These are phyloP conservation scores for Upupa epops DNA, from an alignment of 2,113 vertebrate genomes.

Conservation along the genomic window DNA sequence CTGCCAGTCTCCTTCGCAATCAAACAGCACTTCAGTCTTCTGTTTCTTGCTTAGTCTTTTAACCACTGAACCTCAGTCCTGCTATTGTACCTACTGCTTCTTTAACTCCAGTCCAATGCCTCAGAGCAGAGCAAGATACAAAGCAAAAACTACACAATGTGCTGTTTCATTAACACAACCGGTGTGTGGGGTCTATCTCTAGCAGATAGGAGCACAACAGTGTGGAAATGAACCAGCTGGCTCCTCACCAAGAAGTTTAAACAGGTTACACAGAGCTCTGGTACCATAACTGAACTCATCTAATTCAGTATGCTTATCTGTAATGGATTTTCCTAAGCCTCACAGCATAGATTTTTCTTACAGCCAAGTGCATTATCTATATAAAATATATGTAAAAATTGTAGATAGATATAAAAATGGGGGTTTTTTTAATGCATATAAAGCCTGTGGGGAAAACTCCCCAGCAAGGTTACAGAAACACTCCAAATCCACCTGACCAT, in stretches of 20 bases:
- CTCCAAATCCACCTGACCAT: too few species aligned
- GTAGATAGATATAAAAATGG: too few species aligned
- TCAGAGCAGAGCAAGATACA: not conserved
- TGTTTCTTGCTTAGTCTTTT: not conserved
- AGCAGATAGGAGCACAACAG: not conserved
- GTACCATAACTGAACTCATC: not conserved
- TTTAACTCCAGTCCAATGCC: not conserved
- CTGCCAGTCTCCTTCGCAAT: not conserved
- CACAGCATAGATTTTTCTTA: not conserved
- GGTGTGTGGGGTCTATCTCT: not conserved
- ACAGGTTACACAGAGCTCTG: not conserved
- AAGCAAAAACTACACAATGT: not conserved
- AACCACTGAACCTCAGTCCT: not conserved
- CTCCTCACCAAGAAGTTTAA: not conserved
- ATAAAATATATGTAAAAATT: not conserved
- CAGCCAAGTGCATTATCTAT: not conserved
- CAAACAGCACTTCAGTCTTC: not conserved
- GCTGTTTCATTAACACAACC: not conserved
- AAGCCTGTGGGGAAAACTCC: too few species aligned
- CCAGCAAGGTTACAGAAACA: too few species aligned
- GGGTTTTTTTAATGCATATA: too few species aligned
- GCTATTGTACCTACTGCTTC: not conserved
- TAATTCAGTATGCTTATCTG: not conserved
- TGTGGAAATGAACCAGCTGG: not conserved
- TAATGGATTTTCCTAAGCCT: not conserved